phyloP scores from a whole-genome alignment of 37 sponge, comb jelly and placozoan genomes.

The Eunapius fragilis region DNA sequence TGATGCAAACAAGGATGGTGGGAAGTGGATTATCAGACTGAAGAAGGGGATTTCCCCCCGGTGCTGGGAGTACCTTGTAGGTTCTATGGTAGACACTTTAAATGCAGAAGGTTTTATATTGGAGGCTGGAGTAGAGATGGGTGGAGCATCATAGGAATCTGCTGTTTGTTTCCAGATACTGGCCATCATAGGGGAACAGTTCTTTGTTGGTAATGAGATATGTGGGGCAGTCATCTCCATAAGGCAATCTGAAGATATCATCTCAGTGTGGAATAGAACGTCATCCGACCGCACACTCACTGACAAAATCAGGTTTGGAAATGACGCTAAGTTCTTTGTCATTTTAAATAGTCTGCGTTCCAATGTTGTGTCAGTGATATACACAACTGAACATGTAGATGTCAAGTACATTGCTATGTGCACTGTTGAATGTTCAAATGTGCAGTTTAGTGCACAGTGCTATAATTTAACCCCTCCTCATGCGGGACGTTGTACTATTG shows the following conservation, averaged over 20 bases:
- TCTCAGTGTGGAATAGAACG: slow-evolving; percentile 94
- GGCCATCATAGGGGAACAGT: slow-evolving; percentile 94
- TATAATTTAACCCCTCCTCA: no score
- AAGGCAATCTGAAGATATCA: slow-evolving; percentile 82
- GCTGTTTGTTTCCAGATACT: slow-evolving; percentile 50
- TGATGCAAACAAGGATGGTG: slow-evolving; percentile 88
- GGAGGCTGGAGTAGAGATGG: no score
- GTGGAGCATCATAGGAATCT: not conserved
- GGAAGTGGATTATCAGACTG: slow-evolving; percentile 93
- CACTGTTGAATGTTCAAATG: no score
- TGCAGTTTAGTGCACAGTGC: no score
- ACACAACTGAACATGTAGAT: no score
- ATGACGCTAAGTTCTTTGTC: no score
- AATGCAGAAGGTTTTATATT: no score
- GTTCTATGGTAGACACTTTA: not conserved
- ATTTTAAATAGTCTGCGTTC: no score
- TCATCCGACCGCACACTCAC: slow-evolving; percentile 72
- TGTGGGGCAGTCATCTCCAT: slow-evolving; percentile 94
- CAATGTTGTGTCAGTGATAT: no score
- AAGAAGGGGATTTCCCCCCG: slow-evolving; percentile 86
- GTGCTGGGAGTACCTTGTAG: slow-evolving; percentile 91
- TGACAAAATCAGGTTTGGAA: slow-evolving; percentile 82
- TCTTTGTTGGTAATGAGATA: slow-evolving; percentile 96
- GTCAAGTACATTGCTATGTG: no score
- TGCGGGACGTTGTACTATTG: no score